Evolutionary conservation across 1,140 invertebrate genomes (phyloP).

Genomic region (Oscheius sp.): DNA sequence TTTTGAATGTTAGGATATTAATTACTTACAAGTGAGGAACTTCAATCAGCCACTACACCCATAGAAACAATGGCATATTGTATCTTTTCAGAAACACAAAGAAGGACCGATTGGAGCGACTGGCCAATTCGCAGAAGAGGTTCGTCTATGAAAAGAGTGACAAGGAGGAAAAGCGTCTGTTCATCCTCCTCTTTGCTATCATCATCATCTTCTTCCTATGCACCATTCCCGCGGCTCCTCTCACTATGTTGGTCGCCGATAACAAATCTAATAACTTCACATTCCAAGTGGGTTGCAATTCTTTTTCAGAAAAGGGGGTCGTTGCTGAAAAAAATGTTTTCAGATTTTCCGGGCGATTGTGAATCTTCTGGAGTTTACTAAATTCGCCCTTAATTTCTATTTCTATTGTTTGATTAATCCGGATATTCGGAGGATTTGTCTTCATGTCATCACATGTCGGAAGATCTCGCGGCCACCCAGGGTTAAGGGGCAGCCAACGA

Average conservation of each 20-base stretch:
- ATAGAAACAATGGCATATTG: not conserved
- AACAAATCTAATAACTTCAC: constrained; percentile 50
- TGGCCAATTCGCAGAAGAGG: constrained; percentile 51
- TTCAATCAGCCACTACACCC: too few species aligned
- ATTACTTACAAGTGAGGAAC: constrained; percentile 56
- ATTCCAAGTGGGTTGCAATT: constrained; percentile 46
- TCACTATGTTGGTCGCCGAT: constrained; percentile 59
- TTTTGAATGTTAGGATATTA: constrained; percentile 55
- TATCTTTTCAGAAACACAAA: constrained; percentile 48
- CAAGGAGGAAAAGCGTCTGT: constrained; percentile 58
- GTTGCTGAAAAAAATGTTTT: constrained; percentile 17
- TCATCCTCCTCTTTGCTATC: constrained; percentile 57
- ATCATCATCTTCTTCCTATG: constrained; percentile 60
- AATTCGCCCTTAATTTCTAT: constrained; percentile 60
- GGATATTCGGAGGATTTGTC: constrained; percentile 45
- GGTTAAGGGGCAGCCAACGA: constrained; percentile 41
- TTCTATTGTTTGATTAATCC: constrained; percentile 61
- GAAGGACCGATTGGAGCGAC: constrained; percentile 48
- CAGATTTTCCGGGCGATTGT: constrained; percentile 57
- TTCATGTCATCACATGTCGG: constrained; percentile 37
- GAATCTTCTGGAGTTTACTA: constrained; percentile 60
- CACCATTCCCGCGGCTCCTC: constrained; percentile 58
- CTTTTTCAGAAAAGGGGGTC: not conserved
- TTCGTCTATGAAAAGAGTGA: constrained; percentile 53
- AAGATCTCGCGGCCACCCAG: constrained; percentile 37